phyloP scores from a whole-genome alignment of 2,888 invertebrate genomes.

The Horisme vitalbata region DNA sequence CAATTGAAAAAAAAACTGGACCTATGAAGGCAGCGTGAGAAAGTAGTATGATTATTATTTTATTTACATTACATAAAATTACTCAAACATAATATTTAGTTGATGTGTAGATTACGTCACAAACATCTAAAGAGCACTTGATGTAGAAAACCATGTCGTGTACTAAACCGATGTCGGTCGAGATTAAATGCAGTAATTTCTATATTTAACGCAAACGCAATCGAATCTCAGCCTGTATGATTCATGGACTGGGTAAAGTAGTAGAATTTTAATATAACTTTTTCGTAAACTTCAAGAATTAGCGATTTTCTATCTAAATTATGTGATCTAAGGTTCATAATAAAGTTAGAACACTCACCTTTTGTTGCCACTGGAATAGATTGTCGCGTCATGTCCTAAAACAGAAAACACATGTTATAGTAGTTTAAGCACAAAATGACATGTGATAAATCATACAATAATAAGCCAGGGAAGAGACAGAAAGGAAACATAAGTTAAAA shows the following conservation, averaged over 20 bases:
- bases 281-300: conserved; percentile 3
- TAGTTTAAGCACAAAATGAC: conserved; percentile 6
- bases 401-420: conserved; percentile 57
- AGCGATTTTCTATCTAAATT: conserved; percentile 1
- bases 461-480: conserved; percentile 23
- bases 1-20: too few relatives aligned
- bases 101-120: not conserved
- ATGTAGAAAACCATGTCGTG: not conserved
- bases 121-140: not conserved
- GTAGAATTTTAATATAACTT: conserved; percentile 5
- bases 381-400: conserved; percentile 82
- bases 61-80: too few relatives aligned
- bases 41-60: too few relatives aligned
- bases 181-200: conserved; percentile 11
- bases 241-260: conserved; percentile 44
- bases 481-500: conserved; percentile 6
- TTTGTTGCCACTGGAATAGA: conserved; percentile 80
- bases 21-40: too few relatives aligned
- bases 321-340: conserved; percentile 9
- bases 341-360: conserved; percentile 58
- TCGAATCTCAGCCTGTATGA: conserved; percentile 42
- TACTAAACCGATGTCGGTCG: not conserved
- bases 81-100: not conserved
- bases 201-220: conserved; percentile 31
- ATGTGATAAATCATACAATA: conserved; percentile 18